Base-by-base conservation (phyloP, 2,113 vertebrate species). In the Cairina moschata region DNA sequence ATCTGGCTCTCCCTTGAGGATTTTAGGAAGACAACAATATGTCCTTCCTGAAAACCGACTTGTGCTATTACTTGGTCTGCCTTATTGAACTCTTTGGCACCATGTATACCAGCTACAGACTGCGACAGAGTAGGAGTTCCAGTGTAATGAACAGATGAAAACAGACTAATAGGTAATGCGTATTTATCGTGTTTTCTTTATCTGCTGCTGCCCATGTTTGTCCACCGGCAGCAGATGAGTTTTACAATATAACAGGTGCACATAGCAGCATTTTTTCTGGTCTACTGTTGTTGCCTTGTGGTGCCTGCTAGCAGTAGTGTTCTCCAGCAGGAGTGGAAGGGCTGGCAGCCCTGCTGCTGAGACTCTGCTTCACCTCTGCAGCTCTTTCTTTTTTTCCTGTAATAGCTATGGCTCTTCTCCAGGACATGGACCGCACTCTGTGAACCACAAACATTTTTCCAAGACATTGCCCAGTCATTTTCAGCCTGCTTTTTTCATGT, bases 51-150 rank as follows among this genome's bases (percentile, higher is more conserved):
- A 90, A 93, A 90, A 91, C 21, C 31, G 44, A 26, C 32, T 48
- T 7, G 4, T 66, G 48, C 55, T 83, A 6, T 36, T 36, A n/a
- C 59, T 78, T 78, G 36, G 55, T 31, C 31, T 71, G 21, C 29
- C 38, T 91, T 81, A 72, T 36, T 63, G 48, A 79, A 48, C 14
- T 68, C 28, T 68, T 79, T 56, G 32, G 26, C 3, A 14, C 52
- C 1, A 0, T 11, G 4, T 34, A 20, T 28, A 32, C n/a, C 14
- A 65, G 13, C 15, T 44, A 84, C 22, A 50, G 26, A 28, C 48
- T 68, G 17, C 36, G 9, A 78, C 1, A 32, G 48, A 63, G 36
- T 74, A 13, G 17, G 31, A 65, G 31, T 91, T 65, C 31, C 68
- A 74, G n/a, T 13, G 8, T 17, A 48, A 59, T 31, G 16, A 77